Evolutionary conservation across 2,797 vertebrate genomes (phyloP), one percentile per base, ranked within the genome.

Genomic region (Eupleurogrammus muticus): DNA sequence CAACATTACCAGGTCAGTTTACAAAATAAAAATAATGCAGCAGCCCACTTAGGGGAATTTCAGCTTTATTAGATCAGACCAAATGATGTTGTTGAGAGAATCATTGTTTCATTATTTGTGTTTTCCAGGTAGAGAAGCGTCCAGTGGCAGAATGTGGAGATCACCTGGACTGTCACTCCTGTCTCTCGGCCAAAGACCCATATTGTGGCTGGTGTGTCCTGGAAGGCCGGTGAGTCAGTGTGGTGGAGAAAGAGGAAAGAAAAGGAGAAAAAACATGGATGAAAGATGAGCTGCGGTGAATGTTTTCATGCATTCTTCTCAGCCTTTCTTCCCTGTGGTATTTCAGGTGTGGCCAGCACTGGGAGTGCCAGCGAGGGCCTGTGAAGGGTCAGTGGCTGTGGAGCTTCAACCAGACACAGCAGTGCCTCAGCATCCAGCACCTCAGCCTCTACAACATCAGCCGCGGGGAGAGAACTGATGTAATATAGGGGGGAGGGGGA

Each of bases 201-300:
- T 98, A 99, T 83, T 99, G 98, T 69, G 98, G 97, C 46, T 99
- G 98, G 98, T 99, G 98, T 91, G 96, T 97, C 51, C 95, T 99
- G 57, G 95, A 97, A 36, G 98, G 97, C 83, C 91, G 95, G 97
- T 99, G 79, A 91, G 96, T 89, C 51, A 14, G 20, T 34, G 4
- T 19, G 4, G 28, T n/a, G n/a, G n/a, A n/a, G n/a, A n/a, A n/a
- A n/a, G n/a, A n/a, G n/a, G n/a, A n/a, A n/a, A 28, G 28, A 28
- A 6, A 28, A 28, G 6, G 6, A 28, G 6, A 47, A 23, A 34
- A 36, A 35, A 23, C 14, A 5, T 17, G 32, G 24, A 14, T 28
- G 1, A 35, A 16, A 13, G n/a, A 21, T 20, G 36, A 4, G 36
- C 34, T 9, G 9, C 36, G 35, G 5, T 11, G 0, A 49, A 38